Evolutionary conservation across 2,113 vertebrate species (phyloP), one percentile per base, ranked within the genome.

Genomic region (Campylorhamphus procurvoides): DNA sequence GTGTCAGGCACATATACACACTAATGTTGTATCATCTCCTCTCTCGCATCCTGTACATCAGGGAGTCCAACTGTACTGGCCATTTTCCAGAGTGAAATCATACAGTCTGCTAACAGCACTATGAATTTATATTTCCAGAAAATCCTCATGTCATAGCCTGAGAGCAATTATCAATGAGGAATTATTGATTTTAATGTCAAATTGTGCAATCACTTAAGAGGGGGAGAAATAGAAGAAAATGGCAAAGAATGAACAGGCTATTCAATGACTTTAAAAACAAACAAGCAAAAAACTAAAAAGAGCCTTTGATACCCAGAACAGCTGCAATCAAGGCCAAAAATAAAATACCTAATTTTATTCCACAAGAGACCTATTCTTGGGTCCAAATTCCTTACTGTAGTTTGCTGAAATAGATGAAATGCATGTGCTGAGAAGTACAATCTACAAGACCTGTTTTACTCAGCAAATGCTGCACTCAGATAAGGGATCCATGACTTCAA

Each of bases 81-180:
- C 40, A 9, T n/a, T 42, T 74, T 90, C 92, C 88, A 95, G 72
- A 84, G 84, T 93, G 88, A 96, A 91, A 88, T 93, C 96, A 97
- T 69, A 80, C 7, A 78, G 84, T 68, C 82, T 89, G 72, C 90
- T 92, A 93, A 93, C 85, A 95, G 73, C 92, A 56, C 75, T n/a
- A 29, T 22, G 60, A 86, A 93, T 93, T 94, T 90, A 16, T 90
- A 89, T 75, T 94, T 71, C 68, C 90, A 92, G 79, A 94, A 90
- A 89, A 80, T 37, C 46, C 72, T 93, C 79, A 84, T 86, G 87
- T 94, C 94, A 94, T 72, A 86, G 76, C 47, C 72, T 56, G 75
- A 95, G 79, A 95, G 82, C 47, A 90, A 92, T 96, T 93, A 95
- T 90, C 94, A 95, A 80, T 78, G 88, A 95, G 18, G 68, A 88